Base-by-base conservation (phyloP, 2,113 vertebrate genomes). In the Probosciger aterrimus region DNA sequence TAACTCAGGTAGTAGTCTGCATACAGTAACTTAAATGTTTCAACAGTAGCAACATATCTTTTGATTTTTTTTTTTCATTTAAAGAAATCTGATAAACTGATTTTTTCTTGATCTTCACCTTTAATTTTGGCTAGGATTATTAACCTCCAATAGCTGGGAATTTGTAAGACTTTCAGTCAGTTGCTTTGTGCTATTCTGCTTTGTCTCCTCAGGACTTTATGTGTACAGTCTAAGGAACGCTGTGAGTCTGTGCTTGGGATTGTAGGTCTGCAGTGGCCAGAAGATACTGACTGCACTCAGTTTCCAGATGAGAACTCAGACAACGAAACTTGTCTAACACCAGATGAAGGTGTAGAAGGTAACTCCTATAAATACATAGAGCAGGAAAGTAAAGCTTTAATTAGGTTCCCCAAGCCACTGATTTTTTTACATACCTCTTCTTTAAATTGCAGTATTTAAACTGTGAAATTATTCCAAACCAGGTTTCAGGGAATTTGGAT, bases 251-350 rank as follows among this genome's bases (percentile, higher is more conserved):
- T 99, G 64, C 98, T 99, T 44, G 98, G 98, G 65, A 98, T 99
- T n/a, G 99, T 99, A 93, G 99, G 99, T 41, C 86, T 99, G 57
- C 99, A 99, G 96, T 99, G 99, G 99, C 99, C 99, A 1, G 99
- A 99, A 81, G 99, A 99, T 65, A 99, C 99, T 2, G 99, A 99
- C 78, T 99, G 99, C 47, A 96, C 86, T 70, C 99, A 99, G 86
- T 99, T 99, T 91, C 99, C 99, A 30, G 98, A 99, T 90, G 99
- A 99, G 68, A 98, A 97, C 57, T 96, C 83, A 9, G 98, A 97
- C 27, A 98, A 99, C 91, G 86, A 93, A 50, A 98, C 98, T 44
- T 99, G 99, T 86, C 97, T 99, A 67, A 98, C 99, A 93, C 99
- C 99, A 3, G 98, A 98, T 97, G 98, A 98, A 39, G 98, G 98